Evolutionary conservation across 1,140 invertebrate genomes (phyloP).

Genomic region (Ceratina australensis): DNA sequence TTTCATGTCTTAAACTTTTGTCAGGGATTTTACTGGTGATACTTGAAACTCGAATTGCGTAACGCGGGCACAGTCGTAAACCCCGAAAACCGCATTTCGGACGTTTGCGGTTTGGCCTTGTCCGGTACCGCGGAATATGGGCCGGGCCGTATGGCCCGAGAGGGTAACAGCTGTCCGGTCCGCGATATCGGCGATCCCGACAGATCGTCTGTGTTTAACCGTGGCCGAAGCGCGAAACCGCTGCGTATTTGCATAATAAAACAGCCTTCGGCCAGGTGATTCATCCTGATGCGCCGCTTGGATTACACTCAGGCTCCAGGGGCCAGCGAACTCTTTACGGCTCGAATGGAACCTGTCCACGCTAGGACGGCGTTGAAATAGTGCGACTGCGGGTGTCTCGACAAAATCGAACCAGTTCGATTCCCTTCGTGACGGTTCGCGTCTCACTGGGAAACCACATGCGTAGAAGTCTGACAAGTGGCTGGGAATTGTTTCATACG

Average conservation of each 20-base stretch:
- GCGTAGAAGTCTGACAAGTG: neutral
- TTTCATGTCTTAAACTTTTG: constrained; percentile 19
- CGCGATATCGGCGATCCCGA: constrained; percentile 27
- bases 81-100: constrained; percentile 38
- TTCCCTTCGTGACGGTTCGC: constrained; percentile 8
- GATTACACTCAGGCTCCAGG: constrained; percentile 56
- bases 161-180: constrained; percentile 32
- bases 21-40: constrained; percentile 21
- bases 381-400: neutral
- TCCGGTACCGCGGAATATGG: neutral
- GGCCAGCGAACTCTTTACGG: constrained; percentile 68
- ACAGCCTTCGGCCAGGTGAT: constrained; percentile 67
- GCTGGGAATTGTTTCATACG: neutral
- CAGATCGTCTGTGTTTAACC: constrained; percentile 48
- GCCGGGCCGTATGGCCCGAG: constrained; percentile 30
- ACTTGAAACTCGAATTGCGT: constrained; percentile 39
- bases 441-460: neutral
- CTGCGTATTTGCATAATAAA: constrained; percentile 72
- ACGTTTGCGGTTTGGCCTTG: neutral
- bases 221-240: constrained; percentile 56
- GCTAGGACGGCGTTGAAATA: constrained; percentile 37
- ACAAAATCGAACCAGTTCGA: constrained; percentile 42
- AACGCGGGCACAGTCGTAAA: constrained; percentile 40
- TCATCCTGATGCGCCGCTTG: constrained; percentile 65
- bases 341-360: constrained; percentile 63